Conservation (phyloP, 2,888 invertebrate species). For the Drosophila quinaria region DNA sequence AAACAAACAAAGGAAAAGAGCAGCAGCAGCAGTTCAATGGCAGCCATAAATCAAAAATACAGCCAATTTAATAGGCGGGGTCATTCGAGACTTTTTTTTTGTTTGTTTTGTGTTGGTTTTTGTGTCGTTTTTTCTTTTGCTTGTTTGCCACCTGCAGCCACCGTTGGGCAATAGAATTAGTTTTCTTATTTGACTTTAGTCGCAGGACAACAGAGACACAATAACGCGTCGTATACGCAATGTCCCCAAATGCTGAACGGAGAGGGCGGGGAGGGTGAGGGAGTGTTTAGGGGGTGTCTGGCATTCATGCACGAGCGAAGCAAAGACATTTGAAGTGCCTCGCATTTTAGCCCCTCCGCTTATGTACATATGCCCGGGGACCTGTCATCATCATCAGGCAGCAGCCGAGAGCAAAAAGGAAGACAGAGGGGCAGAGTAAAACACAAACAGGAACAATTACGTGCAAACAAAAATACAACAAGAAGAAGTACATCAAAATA, state of each 20-base stretch:
- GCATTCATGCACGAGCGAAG: slow-evolving; percentile 74
- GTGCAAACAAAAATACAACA: slow-evolving; percentile 51
- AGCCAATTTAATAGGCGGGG: slow-evolving; percentile 52
- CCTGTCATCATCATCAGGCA: slow-evolving; percentile 48
- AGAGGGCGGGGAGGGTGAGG: not conserved
- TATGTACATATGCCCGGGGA: slow-evolving; percentile 45
- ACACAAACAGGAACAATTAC: slow-evolving; percentile 68
- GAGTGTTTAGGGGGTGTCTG: slow-evolving; percentile 33
- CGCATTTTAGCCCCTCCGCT: not conserved
- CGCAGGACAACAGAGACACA: slow-evolving; percentile 30
- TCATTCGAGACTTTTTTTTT: slow-evolving; percentile 34
- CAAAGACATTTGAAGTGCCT: slow-evolving; percentile 50
- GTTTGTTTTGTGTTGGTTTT: not conserved
- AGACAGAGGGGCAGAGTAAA: slow-evolving; percentile 14
- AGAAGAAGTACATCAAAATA: slow-evolving; percentile 23
- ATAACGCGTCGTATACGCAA: slow-evolving; percentile 52
- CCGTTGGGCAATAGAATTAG: slow-evolving; percentile 70
- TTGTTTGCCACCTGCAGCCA: slow-evolving; percentile 47
- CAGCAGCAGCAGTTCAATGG: slow-evolving; percentile 62
- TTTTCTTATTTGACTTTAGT: slow-evolving; percentile 75
- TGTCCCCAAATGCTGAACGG: slow-evolving; percentile 37
- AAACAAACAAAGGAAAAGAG: slow-evolving; percentile 18
- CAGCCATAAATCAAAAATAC: slow-evolving; percentile 77
- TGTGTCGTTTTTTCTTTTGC: not conserved
- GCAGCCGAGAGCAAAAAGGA: slow-evolving; percentile 2